Percentiles rank a stretch among this genome's conserved stretches.
phyloP scores from a whole-genome alignment of 2,797 vertebrate genomes.

The Amblyraja radiata region DNA sequence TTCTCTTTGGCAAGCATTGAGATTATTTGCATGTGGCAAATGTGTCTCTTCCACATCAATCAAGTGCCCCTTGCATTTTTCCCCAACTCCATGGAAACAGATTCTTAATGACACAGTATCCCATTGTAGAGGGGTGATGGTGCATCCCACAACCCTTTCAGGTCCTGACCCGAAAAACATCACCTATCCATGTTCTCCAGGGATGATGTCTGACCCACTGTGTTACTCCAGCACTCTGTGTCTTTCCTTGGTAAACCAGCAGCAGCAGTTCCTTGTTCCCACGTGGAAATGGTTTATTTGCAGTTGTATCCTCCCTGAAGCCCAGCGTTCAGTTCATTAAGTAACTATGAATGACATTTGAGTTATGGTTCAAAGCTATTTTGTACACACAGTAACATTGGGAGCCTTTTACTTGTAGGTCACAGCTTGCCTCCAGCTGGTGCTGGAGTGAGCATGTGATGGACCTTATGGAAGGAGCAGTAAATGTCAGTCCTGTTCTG shows the following conservation, averaged over 20 bases:
- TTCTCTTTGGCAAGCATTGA: background rate
- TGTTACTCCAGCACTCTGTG: too few relatives aligned
- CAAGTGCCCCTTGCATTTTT: background rate
- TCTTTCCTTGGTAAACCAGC: too few relatives aligned
- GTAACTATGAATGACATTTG: background rate
- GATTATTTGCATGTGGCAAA: background rate
- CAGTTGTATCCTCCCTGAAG: background rate
- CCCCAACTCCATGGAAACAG: background rate
- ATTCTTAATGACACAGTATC: background rate
- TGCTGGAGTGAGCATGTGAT: background rate
- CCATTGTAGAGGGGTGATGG: too few relatives aligned
- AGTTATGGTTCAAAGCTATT: background rate
- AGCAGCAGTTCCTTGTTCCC: too few relatives aligned
- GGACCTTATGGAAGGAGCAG: background rate
- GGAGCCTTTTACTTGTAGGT: background rate
- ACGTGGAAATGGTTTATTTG: background rate
- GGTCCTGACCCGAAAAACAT: too few relatives aligned
- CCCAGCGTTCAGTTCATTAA: background rate
- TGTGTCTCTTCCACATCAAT: background rate
- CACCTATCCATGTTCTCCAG: too few relatives aligned
- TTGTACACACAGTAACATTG: background rate
- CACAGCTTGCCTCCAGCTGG: background rate
- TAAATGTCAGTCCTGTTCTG: background rate
- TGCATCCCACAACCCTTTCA: too few relatives aligned
- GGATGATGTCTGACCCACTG: too few relatives aligned